Percentiles rank a stretch among this genome's conserved stretches.
These are phyloP conservation scores for Anas platyrhynchos DNA, from an alignment of 2,113 vertebrate species.

Conservation along the genomic window DNA sequence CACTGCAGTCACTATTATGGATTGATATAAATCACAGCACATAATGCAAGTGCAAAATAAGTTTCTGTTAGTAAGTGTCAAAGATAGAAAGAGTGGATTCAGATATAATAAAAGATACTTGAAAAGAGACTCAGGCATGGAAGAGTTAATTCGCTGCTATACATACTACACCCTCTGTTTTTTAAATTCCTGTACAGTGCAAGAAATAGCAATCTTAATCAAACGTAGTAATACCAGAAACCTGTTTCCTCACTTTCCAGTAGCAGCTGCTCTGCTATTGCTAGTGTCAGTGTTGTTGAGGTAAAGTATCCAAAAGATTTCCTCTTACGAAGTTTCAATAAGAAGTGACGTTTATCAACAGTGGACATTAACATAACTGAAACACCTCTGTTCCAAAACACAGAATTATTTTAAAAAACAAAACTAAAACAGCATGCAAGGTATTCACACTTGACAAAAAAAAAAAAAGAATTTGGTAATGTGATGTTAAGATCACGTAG, in stretches of 20 bases:
- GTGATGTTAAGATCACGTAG: rapidly evolving
- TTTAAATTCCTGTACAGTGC: background rate
- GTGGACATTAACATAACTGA: background rate
- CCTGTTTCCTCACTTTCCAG: background rate
- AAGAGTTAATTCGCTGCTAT: background rate
- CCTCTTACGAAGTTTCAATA: background rate
- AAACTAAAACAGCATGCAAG: background rate
- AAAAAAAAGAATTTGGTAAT: background rate
- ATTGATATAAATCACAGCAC: background rate
- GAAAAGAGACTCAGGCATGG: background rate
- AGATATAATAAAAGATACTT: background rate
- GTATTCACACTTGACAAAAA: background rate
- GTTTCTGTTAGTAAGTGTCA: background rate
- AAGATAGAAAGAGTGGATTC: background rate
- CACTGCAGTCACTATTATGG: background rate
- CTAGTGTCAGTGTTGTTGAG: background rate
- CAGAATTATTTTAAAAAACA: no score
- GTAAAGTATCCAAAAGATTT: background rate
- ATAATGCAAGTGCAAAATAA: background rate
- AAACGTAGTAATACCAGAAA: background rate
- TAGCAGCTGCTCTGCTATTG: background rate
- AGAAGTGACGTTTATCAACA: background rate
- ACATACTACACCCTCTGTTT: background rate
- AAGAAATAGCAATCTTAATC: background rate
- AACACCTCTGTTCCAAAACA: background rate